These are phyloP conservation scores for Parthenolecanium corni DNA, from an alignment of 2,888 invertebrate genomes.

Conservation along the genomic window DNA sequence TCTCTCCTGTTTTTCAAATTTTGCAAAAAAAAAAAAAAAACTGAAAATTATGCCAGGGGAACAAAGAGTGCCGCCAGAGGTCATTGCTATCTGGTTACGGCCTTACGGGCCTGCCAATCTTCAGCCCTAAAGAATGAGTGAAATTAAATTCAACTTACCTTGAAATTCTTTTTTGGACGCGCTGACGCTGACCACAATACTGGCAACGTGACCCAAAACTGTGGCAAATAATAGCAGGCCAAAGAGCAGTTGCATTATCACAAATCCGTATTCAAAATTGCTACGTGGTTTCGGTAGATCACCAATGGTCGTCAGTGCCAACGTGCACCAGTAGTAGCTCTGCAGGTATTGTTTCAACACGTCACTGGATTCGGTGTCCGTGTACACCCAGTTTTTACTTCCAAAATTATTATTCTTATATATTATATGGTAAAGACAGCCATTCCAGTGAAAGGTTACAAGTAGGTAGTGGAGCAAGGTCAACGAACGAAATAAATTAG, in stretches of 20 bases:
- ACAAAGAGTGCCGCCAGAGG: no score
- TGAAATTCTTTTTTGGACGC: constrained; percentile 96
- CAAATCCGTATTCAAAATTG: constrained; percentile 89
- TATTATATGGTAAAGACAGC: constrained; percentile 94
- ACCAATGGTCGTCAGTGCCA: constrained; percentile 91
- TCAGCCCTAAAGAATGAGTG: no score
- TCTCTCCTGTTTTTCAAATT: no score
- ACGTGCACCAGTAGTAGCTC: constrained; percentile 96
- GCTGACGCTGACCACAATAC: constrained; percentile 95
- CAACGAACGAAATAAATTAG: constrained; percentile 86
- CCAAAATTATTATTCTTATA: constrained; percentile 91
- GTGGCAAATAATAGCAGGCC: constrained; percentile 91
- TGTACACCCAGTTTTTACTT: constrained; percentile 83
- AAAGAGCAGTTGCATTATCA: constrained; percentile 86
- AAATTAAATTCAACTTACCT: no score
- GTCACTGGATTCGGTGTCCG: constrained; percentile 62
- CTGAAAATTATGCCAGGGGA: no score
- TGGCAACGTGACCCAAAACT: constrained; percentile 92
- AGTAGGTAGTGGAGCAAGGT: constrained; percentile 90
- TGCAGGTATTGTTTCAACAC: constrained; percentile 91
- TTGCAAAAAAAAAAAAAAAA: no score
- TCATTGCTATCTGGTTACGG: no score
- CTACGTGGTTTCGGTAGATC: constrained; percentile 81
- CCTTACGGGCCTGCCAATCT: no score
- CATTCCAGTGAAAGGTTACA: constrained; percentile 99